These are phyloP conservation scores for Gobius niger DNA, from an alignment of 2,113 vertebrate species.

Conservation along the genomic window DNA sequence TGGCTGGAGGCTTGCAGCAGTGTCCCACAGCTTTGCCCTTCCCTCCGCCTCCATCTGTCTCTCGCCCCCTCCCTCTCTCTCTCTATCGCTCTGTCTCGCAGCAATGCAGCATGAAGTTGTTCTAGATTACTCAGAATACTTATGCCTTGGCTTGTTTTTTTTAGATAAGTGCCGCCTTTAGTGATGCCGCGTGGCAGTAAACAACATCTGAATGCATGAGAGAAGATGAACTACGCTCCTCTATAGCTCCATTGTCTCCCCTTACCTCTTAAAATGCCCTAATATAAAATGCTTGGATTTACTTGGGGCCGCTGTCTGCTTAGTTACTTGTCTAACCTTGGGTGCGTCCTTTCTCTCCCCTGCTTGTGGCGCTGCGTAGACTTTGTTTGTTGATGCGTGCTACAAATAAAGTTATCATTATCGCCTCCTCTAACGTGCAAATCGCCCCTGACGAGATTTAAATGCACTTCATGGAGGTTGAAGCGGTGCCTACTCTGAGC, in stretches of 20 bases:
- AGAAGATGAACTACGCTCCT: background rate
- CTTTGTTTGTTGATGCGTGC: conserved; percentile 28
- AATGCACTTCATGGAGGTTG: conserved; percentile 41
- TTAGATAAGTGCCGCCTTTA: conserved; percentile 18
- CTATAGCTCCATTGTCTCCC: conserved; percentile 1
- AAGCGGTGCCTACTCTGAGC: conserved; percentile 23
- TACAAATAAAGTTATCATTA: conserved; percentile 46
- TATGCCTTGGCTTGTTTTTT: conserved; percentile 31
- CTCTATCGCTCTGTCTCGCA: conserved; percentile 26
- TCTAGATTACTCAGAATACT: conserved; percentile 39
- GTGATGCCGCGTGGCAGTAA: conserved; percentile 19
- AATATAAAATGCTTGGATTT: conserved; percentile 10
- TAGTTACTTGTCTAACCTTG: conserved; percentile 39
- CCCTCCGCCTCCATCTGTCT: conserved; percentile 18
- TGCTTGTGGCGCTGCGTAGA: conserved; percentile 26
- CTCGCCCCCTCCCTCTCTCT: background rate
- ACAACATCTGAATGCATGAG: conserved; percentile 33
- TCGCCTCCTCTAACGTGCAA: conserved; percentile 22
- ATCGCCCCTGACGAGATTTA: conserved; percentile 43
- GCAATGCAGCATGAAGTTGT: conserved; percentile 49
- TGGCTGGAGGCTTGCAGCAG: conserved; percentile 51
- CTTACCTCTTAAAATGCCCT: conserved; percentile 5
- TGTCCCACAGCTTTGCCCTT: conserved; percentile 55
- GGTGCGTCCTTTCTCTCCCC: conserved; percentile 6
- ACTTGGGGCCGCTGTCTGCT: conserved; percentile 5